Conservation (phyloP, 1,140 invertebrate species). For the Leptinotarsa texana region DNA sequence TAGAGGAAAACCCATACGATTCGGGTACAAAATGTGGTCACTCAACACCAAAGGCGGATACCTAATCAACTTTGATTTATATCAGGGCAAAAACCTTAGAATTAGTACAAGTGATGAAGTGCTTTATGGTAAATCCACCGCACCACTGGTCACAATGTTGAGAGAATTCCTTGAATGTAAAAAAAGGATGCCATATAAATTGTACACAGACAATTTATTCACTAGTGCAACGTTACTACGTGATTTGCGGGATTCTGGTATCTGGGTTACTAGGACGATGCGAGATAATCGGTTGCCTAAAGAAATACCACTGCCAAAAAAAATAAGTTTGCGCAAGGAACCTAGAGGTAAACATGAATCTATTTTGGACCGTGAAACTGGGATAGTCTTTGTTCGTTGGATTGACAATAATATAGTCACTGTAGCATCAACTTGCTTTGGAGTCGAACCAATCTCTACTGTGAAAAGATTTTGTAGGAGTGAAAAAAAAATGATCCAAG, state of each 20-base stretch:
- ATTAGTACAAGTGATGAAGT: constrained; percentile 35
- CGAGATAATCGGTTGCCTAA: constrained; percentile 36
- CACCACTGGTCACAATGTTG: constrained; percentile 36
- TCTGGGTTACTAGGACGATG: constrained; percentile 39
- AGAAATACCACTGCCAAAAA: constrained; percentile 31
- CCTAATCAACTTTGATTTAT: constrained; percentile 35
- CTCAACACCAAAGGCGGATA: constrained; percentile 22
- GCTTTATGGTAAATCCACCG: constrained; percentile 40
- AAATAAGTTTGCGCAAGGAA: constrained; percentile 34
- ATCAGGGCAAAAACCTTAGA: constrained; percentile 43
- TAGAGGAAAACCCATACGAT: constrained; percentile 37
- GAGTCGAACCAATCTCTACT: constrained; percentile 18
- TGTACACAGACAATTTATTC: constrained; percentile 43
- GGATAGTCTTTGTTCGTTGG: constrained; percentile 29
- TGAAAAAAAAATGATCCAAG: constrained; percentile 44
- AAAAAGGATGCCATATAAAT: constrained; percentile 31
- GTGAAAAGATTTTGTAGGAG: constrained; percentile 39
- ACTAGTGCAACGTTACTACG: constrained; percentile 33
- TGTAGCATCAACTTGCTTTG: constrained; percentile 38
- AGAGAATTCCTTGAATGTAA: constrained; percentile 31
- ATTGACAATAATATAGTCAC: constrained; percentile 38
- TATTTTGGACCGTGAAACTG: constrained; percentile 19
- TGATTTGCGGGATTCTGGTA: constrained; percentile 31
- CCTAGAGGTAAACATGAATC: constrained; percentile 27
- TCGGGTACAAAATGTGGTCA: constrained; percentile 37